Percentiles rank a stretch among this genome's conserved stretches.
Evolutionary conservation across 2,113 vertebrate genomes (phyloP).

Genomic region (Zapornia atra): DNA sequence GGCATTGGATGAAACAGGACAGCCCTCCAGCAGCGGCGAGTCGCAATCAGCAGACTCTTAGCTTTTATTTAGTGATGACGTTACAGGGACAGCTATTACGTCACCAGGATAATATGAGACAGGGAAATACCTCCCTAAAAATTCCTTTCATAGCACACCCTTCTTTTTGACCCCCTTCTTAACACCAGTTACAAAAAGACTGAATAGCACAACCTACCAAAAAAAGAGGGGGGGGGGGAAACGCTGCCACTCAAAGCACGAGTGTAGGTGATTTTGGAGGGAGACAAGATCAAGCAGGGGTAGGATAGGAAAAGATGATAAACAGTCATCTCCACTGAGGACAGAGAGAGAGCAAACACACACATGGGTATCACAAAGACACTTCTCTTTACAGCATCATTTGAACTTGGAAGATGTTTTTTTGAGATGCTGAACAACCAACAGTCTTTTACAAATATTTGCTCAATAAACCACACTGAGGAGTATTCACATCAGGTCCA

Average conservation of each 20-base stretch:
- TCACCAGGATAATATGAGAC: neutral
- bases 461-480: neutral
- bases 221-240: neutral
- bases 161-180: neutral
- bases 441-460: neutral
- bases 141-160: neutral
- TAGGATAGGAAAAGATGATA: neutral
- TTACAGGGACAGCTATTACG: neutral
- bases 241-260: neutral
- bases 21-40: neutral
- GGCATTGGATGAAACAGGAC: neutral
- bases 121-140: neutral
- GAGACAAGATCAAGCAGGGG: neutral
- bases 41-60: neutral
- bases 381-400: neutral
- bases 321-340: accelerated
- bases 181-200: neutral
- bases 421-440: neutral
- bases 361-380: neutral
- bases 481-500: neutral
- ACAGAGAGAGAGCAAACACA: neutral
- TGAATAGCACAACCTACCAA: neutral
- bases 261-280: neutral
- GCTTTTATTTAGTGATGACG: neutral
- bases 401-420: neutral